These are phyloP conservation scores for Dromiciops gliroides DNA, from an alignment of 2,113 vertebrate species.

Conservation along the genomic window DNA sequence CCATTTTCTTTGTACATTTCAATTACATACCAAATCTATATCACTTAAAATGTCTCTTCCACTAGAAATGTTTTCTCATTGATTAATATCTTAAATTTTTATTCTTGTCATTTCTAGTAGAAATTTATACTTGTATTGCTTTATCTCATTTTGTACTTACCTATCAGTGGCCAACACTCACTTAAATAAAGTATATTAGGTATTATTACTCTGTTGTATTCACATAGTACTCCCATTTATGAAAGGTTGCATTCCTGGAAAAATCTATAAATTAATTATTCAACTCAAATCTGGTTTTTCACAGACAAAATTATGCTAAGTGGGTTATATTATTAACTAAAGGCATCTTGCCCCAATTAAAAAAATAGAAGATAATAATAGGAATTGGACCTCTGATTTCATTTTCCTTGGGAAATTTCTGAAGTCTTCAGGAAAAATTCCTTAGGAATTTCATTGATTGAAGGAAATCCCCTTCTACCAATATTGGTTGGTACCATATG, in stretches of 20 bases:
- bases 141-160: not conserved
- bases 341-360: not conserved
- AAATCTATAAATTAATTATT: not conserved
- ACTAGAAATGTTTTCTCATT: not conserved
- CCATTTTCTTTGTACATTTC: not conserved
- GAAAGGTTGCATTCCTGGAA: not conserved
- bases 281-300: not conserved
- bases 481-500: not conserved
- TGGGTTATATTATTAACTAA: not conserved
- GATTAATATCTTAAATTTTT: slow-evolving; percentile 1
- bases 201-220: not conserved
- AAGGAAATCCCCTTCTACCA: not conserved
- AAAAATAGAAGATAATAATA: not conserved
- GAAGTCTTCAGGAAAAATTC: no score
- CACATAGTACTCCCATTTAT: not conserved
- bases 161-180: not conserved
- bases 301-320: not conserved
- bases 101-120: not conserved
- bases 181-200: not conserved
- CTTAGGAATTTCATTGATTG: no score
- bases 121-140: not conserved
- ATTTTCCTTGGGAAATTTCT: no score
- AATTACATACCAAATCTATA: not conserved
- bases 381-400: not conserved
- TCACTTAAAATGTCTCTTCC: slow-evolving; percentile 12